Evolutionary conservation across 1,140 invertebrate species (phyloP).

Genomic region (Armadillidium nasatum): DNA sequence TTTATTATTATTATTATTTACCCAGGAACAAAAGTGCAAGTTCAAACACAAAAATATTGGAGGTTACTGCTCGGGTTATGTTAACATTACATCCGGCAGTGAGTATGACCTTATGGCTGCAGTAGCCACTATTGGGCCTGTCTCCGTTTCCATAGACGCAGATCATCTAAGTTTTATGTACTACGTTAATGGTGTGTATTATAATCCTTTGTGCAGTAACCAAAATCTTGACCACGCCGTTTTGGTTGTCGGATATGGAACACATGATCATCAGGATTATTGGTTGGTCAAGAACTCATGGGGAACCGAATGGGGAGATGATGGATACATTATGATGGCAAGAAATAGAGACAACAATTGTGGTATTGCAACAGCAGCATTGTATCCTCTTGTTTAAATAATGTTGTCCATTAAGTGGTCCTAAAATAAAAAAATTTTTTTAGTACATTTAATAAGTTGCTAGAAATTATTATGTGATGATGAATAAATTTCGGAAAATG

Average conservation of each 20-base stretch:
- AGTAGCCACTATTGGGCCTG: constrained; percentile 81
- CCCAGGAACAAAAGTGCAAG: constrained; percentile 55
- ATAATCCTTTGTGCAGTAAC: background rate
- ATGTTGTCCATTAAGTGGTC: too few relatives aligned
- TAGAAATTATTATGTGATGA: too few relatives aligned
- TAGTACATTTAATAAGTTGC: too few relatives aligned
- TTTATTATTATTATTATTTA: background rate
- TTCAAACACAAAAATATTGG: constrained; percentile 67
- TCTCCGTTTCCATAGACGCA: constrained; percentile 62
- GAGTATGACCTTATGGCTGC: constrained; percentile 66
- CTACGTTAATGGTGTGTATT: background rate
- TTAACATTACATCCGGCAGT: constrained; percentile 60
- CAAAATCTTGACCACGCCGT: constrained; percentile 9
- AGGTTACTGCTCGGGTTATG: constrained; percentile 74
- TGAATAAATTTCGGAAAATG: too few relatives aligned
- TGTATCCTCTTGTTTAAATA: background rate
- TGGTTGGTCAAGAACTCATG: background rate
- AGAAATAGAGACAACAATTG: background rate
- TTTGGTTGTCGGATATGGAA: constrained; percentile 9
- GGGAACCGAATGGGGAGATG: background rate
- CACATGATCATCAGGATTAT: background rate
- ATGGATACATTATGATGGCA: background rate
- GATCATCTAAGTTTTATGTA: background rate
- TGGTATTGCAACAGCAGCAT: background rate
- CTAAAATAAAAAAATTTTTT: too few relatives aligned